Evolutionary conservation across 2,113 vertebrate genomes (phyloP), one percentile per base, ranked within the genome.

Genomic region (Taxidea taxus): DNA sequence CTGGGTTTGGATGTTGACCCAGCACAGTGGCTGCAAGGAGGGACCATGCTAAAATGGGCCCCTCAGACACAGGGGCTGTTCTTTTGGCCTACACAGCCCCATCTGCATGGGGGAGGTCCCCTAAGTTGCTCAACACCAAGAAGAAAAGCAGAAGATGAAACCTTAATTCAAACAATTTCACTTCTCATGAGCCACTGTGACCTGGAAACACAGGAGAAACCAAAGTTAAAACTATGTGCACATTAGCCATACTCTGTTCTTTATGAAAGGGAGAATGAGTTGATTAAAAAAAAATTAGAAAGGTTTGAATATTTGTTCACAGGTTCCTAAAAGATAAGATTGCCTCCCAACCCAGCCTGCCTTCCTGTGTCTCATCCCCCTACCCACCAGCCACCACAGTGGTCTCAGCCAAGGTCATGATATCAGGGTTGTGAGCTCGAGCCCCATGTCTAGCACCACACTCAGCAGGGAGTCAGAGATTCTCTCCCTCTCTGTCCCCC

Each of bases 91-190:
- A 11, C 64, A 31, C 12, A 25, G 44, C 20, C 60, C 4, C 16
- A 10, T 70, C 84, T 21, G 3, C 20, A 3, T 0, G 34, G 75
- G 77, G 47, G 29, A 49, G 4, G 21, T 66, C 42, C 84, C 16
- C 8, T 1, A 13, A 8, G 1, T 7, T 42, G 47, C 74, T 39
- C 60, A 90, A 58, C 13, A 13, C 56, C 62, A 42, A 64, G 68
- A 2, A 70, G 68, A 84, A 85, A 94, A 97, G 62, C 25, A 62
- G 64, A 94, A 95, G 62, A 47, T 12, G 54, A 87, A 93, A 51
- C 62, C 37, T 27, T 2, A 27, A 54, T 64, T 89, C 54, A 94
- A 70, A 74, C 34, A 68, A 64, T 91, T 82, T 88, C 77, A 70
- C 56, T 93, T 84, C 82, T 93, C 82, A 4, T 12, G 23, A 54